Base-by-base conservation (phyloP, 1,140 invertebrate genomes). In the Drosophila sucinea region DNA sequence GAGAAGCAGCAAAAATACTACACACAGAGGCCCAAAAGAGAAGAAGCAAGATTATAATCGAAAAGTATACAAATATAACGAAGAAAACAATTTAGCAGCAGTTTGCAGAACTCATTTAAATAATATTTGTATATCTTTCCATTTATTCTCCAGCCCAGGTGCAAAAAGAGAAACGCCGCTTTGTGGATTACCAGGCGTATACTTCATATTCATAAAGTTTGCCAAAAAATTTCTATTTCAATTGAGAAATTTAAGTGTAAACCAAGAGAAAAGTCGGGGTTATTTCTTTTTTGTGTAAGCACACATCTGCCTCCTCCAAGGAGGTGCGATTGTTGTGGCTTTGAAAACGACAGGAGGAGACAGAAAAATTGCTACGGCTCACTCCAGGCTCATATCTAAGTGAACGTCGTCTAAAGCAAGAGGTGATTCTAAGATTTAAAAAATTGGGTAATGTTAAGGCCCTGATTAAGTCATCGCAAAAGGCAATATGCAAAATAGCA, bases 101-200 rank as follows among this genome's bases (percentile, higher is more conserved):
- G 41, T 44, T 17, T 60, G 32, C 47, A 25, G 30, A 7, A 29
- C 67, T 54, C 3, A 81, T 33, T 61, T 56, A 55, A 81, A 61
- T 51, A 61, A 68, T 68, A 56, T 63, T 60, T 51, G 23, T 27
- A 51, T 32, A 60, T 47, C 56, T 63, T 67, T 44, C 10, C 29
- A 67, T 68, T 61, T 40, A 60, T 55, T 63, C 60, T 58, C 23
- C 61, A 64, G 29, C 62, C 57, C 33, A 38, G 58, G 73, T 84
- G 7, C 23, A 8, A 44, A 44, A 47, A 47, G 3, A 51, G 23
- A 51, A 77, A 82, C 81, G 89, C 81, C 86, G 78, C 58, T 76
- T 85, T 91, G 90, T 91, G 90, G 90, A 91, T 91, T 91, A 91
- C 89, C 89, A 91, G 81, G 84, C 84, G 84, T 89, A 89, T 89